phyloP scores from a whole-genome alignment of 2,888 invertebrate species.

The Amiota communis region DNA sequence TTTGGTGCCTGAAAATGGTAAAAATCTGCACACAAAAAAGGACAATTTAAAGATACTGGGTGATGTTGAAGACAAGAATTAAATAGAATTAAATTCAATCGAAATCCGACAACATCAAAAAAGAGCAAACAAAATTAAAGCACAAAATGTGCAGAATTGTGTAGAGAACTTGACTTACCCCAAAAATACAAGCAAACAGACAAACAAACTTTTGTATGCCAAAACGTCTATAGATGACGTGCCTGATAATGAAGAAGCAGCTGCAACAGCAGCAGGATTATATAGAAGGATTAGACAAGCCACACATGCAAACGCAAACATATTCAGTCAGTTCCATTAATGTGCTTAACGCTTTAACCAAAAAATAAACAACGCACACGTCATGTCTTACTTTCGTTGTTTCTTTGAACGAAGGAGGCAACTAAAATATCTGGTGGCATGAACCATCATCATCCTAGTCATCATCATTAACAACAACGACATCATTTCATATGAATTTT shows the following conservation, averaged over 20 bases:
- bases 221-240: no score
- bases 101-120: no score
- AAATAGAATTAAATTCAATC: no score
- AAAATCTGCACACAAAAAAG: no score
- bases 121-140: no score
- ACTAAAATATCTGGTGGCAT: background rate
- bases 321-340: background rate
- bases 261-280: background rate
- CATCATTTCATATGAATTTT: background rate
- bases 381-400: background rate
- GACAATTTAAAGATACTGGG: no score
- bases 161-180: no score
- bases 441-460: slow-evolving; percentile 1
- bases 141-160: no score
- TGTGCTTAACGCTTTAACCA: background rate
- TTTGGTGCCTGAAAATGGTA: no score
- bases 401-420: background rate
- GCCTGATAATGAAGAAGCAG: background rate
- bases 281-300: background rate
- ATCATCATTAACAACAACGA: background rate
- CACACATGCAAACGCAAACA: background rate
- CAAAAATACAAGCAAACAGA: no score
- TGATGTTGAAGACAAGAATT: no score
- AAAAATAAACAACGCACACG: slow-evolving; percentile 2
- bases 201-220: no score